Base-by-base conservation (phyloP, 2,113 vertebrate genomes). In the Glaucidium brasilianum region DNA sequence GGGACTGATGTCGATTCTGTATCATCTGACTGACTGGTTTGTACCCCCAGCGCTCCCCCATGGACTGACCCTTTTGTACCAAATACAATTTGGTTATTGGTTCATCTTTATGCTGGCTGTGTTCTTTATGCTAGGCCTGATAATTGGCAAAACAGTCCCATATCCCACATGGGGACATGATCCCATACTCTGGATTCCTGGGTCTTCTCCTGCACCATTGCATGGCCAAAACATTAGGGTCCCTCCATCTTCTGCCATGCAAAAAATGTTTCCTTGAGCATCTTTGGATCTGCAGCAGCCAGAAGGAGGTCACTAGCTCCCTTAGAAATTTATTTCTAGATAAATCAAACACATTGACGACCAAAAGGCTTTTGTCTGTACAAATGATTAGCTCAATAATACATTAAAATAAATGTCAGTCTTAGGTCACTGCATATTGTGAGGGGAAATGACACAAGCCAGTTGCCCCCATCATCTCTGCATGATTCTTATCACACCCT, bases 171-270 rank as follows among this genome's bases (percentile, higher is more conserved):
- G 15, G 30, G 41, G 10, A 21, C 2, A 1, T 4, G 18, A 47
- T 39, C 35, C 64, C 39, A 20, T 7, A 16, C 12, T 53, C 81
- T 15, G 43, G 21, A 11, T 29, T 68, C 30, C 35, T 5, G 5
- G 12, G 5, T 37, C 71, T 69, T 52, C 63, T 66, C 55, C 66
- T 78, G 47, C 52, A 18, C 35, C 15, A 5, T 7, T 14, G 4
- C n/a, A 4, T 43, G 45, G 4, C 30, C 7, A 0, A 32, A 60
- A 53, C 1, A 0, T 47, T 9, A 10, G 6, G 11, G 35, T n/a
- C 29, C 29, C 14, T 50, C 56, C 52, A 11, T 6, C 43, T 35
- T 16, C 53, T 69, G 9, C 56, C 2, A 0, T 7, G 13, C 6
- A 22, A 17, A 49, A 22, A 34, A 37, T 25, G 15, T 9, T 41